These are phyloP conservation scores for Corythornis madagascariensis DNA, from an alignment of 2,113 vertebrate genomes.

Conservation along the genomic window DNA sequence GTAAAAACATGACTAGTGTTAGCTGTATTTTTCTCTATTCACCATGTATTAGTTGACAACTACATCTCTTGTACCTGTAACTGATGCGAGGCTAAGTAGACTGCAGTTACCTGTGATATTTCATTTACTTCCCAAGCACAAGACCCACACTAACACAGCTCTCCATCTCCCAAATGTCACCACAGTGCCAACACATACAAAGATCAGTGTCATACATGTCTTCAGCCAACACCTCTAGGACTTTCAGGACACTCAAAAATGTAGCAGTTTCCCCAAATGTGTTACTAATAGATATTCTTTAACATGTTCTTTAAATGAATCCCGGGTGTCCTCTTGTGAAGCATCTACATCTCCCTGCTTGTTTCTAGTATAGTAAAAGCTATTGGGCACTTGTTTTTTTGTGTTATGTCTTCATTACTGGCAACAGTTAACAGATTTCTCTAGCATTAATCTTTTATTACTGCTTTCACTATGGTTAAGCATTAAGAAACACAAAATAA, in stretches of 20 bases:
- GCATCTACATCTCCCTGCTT: neutral
- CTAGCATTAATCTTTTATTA: neutral
- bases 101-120: neutral
- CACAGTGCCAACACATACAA: neutral
- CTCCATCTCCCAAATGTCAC: neutral
- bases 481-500: neutral
- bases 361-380: neutral
- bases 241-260: neutral
- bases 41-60: neutral
- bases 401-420: neutral
- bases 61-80: neutral
- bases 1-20: neutral
- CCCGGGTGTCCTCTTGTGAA: neutral
- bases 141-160: neutral
- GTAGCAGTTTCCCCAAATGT: neutral
- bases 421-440: neutral
- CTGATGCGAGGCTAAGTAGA: neutral
- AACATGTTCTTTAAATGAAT: neutral
- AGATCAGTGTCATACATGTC: neutral
- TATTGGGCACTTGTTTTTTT: neutral
- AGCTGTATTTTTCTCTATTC: neutral
- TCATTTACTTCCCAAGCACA: neutral
- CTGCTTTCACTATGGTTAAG: neutral
- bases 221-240: neutral
- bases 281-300: neutral